Conservation (phyloP, 2,797 vertebrate genomes). For the Anabacerthia variegaticeps region DNA sequence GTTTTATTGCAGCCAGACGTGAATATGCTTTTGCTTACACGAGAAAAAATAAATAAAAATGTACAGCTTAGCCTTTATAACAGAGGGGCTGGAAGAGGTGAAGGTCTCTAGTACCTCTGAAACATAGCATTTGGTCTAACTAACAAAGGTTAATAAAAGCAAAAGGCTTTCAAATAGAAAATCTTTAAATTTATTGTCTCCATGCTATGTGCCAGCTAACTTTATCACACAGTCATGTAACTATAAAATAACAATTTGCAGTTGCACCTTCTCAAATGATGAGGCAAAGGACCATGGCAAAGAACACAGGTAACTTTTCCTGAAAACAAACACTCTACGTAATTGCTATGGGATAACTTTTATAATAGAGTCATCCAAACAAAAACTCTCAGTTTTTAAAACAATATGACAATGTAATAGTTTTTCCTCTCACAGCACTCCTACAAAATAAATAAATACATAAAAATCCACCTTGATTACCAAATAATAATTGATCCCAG, state of each 20-base stretch:
- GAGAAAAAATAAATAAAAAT: neutral
- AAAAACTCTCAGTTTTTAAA: constrained; percentile 10
- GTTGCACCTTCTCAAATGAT: constrained; percentile 34
- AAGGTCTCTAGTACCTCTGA: constrained; percentile 21
- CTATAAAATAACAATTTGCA: constrained; percentile 15
- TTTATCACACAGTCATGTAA: neutral
- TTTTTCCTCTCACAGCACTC: constrained; percentile 1
- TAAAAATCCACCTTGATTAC: neutral
- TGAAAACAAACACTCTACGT: neutral
- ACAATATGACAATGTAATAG: neutral
- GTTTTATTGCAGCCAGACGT: neutral
- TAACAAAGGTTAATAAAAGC: neutral
- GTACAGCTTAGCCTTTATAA: neutral
- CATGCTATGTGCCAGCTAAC: constrained; percentile 3
- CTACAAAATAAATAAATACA: neutral
- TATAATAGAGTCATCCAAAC: neutral
- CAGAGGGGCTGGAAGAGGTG: neutral
- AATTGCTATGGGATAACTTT: neutral
- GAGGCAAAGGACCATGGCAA: neutral
- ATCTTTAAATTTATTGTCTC: constrained; percentile 29
- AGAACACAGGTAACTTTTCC: neutral
- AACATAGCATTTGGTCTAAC: neutral
- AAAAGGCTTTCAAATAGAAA: constrained; percentile 25
- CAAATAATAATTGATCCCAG: constrained; percentile 63
- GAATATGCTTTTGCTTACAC: neutral